Conservation (phyloP, 2,113 vertebrate genomes). For the Canis aureus region DNA sequence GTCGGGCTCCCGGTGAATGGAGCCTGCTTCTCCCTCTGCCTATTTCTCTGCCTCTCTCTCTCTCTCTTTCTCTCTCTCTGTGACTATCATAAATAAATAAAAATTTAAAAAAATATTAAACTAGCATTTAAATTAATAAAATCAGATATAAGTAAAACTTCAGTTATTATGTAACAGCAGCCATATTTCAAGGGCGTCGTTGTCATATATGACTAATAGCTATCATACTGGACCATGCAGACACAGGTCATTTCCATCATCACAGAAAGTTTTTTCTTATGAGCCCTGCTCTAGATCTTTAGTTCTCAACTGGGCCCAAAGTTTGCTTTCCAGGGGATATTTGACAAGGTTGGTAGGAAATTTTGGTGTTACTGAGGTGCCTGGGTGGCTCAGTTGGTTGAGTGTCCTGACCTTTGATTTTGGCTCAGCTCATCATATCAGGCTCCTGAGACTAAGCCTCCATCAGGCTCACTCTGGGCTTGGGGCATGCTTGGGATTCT, state of each 20-base stretch:
- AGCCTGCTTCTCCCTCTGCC: too few relatives aligned
- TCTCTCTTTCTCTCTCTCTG: too few relatives aligned
- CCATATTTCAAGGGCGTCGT: background rate
- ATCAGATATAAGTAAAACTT: background rate
- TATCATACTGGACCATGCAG: background rate
- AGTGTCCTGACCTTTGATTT: background rate
- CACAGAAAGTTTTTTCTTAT: background rate
- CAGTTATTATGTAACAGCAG: background rate
- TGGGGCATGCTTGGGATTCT: background rate
- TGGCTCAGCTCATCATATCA: background rate
- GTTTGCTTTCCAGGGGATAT: background rate
- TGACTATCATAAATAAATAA: too few relatives aligned
- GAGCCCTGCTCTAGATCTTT: background rate
- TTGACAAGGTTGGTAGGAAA: background rate
- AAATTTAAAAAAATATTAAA: background rate
- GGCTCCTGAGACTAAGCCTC: background rate
- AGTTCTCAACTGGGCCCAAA: background rate
- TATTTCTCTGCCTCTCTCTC: too few relatives aligned
- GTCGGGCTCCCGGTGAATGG: too few relatives aligned
- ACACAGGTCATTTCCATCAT: background rate
- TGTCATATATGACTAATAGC: accelerated
- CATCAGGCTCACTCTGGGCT: background rate
- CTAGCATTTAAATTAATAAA: background rate
- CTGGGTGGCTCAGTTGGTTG: background rate
- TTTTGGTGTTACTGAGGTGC: background rate